Percentiles rank a stretch among this genome's conserved stretches.
Conservation (phyloP, 2,888 invertebrate genomes). For the Drosophila phalerata region DNA sequence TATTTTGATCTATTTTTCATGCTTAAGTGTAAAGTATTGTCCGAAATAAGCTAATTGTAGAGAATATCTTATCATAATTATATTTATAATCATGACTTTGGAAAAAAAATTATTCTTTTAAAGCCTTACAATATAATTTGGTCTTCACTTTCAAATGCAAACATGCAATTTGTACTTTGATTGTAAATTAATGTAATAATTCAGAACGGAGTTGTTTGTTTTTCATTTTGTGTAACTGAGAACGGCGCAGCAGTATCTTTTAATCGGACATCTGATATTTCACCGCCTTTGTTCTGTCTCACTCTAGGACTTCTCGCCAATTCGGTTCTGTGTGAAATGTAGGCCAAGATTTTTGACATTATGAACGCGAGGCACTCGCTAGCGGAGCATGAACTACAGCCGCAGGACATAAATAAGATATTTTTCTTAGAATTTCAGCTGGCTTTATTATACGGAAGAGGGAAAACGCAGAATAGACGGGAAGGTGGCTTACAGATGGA, state of each 20-base stretch:
- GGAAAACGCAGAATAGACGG: neutral
- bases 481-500: too few species aligned
- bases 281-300: conserved; percentile 33
- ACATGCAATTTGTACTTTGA: conserved; percentile 3
- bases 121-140: neutral
- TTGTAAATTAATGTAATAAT: conserved; percentile 7
- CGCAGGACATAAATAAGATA: conserved; percentile 80
- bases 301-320: conserved; percentile 19
- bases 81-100: neutral
- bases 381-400: conserved; percentile 70
- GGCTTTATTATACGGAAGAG: conserved; percentile 35
- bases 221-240: conserved; percentile 17
- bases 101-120: neutral
- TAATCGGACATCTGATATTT: conserved; percentile 28
- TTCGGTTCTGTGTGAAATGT: conserved; percentile 54
- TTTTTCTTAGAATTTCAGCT: conserved; percentile 67
- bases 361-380: conserved; percentile 54
- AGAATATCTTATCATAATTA: too few species aligned
- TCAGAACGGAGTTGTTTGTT: conserved; percentile 3
- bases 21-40: too few species aligned
- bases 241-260: neutral
- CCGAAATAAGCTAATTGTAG: too few species aligned
- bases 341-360: conserved; percentile 75
- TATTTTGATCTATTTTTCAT: too few species aligned
- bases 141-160: neutral